Conservation (phyloP, 2,888 invertebrate genomes). For the Eucera pruinosa region DNA sequence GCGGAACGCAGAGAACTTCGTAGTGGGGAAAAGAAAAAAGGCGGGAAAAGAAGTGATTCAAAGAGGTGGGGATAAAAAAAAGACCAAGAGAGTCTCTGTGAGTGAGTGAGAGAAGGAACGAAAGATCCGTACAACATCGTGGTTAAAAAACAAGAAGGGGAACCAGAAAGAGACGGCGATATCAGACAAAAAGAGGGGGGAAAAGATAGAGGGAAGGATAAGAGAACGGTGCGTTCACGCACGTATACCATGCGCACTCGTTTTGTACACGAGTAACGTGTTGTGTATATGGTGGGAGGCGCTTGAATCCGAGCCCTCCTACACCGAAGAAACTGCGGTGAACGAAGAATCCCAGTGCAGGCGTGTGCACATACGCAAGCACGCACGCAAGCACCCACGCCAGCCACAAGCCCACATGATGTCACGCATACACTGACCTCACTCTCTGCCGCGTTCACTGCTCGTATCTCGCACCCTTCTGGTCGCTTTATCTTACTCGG, state of each 20-base stretch:
- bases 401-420: constrained; percentile 6
- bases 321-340: constrained; percentile 41
- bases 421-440: constrained; percentile 12
- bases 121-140: constrained; percentile 6
- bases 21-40: constrained; percentile 41
- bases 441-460: constrained; percentile 3
- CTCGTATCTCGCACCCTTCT: constrained; percentile 44
- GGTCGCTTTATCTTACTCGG: constrained; percentile 51
- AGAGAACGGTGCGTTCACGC: constrained; percentile 7
- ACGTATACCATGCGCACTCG: constrained; percentile 22
- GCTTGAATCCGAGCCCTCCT: constrained; percentile 61
- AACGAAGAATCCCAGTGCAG: constrained; percentile 32
- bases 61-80: constrained; percentile 37
- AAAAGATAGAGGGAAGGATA: not conserved
- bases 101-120: constrained; percentile 1
- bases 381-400: constrained; percentile 40
- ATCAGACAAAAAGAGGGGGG: not conserved
- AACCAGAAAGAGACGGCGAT: not conserved
- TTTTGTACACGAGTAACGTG: constrained; percentile 35
- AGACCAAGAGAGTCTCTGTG: not conserved
- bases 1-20: constrained; percentile 15
- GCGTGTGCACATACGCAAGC: constrained; percentile 31
- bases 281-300: constrained; percentile 53
- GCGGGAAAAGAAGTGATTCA: constrained; percentile 34
- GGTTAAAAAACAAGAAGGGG: constrained; percentile 29